Conservation (phyloP, 2,888 invertebrate genomes). For the Philonicus albiceps region DNA sequence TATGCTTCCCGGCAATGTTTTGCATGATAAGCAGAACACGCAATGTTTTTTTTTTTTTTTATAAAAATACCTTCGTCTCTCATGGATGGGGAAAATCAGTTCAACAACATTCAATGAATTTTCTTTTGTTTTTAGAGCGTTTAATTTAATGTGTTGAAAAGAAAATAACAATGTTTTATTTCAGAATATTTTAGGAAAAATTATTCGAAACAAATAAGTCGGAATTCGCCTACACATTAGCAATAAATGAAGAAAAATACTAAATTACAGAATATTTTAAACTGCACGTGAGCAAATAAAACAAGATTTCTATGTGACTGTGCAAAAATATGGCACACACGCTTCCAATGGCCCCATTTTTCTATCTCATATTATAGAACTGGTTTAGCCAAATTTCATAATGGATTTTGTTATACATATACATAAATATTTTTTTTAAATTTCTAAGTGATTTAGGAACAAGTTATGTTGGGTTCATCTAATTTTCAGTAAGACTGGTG, state of each 20-base stretch:
- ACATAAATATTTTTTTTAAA: neutral
- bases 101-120: neutral
- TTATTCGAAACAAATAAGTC: neutral
- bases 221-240: neutral
- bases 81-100: neutral
- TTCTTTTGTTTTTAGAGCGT: neutral
- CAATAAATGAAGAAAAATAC: neutral
- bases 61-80: neutral
- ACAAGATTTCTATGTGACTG: neutral
- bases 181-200: neutral
- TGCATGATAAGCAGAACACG: neutral
- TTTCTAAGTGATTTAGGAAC: neutral
- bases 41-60: neutral
- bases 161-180: neutral
- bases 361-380: neutral
- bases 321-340: neutral
- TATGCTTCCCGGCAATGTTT: neutral
- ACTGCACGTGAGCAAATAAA: neutral
- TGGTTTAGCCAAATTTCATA: neutral
- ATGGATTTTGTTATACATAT: neutral
- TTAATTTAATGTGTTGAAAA: neutral
- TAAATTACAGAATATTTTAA: neutral
- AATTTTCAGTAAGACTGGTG: neutral
- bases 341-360: neutral
- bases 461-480: neutral